Evolutionary conservation across 2,113 vertebrate genomes (phyloP), one percentile per base, ranked within the genome.

Genomic region (Trematocara stigmaticum): DNA sequence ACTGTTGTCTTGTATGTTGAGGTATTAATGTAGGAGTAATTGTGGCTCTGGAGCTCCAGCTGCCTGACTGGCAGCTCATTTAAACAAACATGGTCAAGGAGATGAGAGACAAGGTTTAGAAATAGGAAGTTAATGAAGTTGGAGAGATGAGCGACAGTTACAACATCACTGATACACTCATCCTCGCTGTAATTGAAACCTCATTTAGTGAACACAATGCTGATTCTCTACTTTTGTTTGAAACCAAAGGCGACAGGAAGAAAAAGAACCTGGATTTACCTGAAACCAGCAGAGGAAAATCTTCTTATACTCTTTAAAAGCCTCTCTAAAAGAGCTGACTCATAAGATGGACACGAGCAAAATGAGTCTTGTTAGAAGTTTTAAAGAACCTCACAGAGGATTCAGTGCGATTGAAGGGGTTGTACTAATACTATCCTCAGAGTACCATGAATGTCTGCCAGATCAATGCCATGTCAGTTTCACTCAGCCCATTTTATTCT

Each of bases 1-100:
- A 82, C 79, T 78, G 66, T 71, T 3, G 15, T 84, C 35, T 84
- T 42, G 35, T 55, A 79, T 59, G 18, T 2, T 15, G 80, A 87
- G 82, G 84, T 91, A 84, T 90, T 89, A 83, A 84, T 88, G 61
- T 88, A 1, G 6, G 20, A 80, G 89, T 91, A 88, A 93, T 90
- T 88, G 84, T 47, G 35, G 45, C 87, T 80, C 10, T 5, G 53
- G 84, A 80, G 51, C 5, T 13, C 34, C 11, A 10, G 47, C 23
- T 1, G 66, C 10, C 3, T 29, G 91, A 92, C n/a, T 81, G 93
- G 89, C 91, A 94, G 89, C 91, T 93, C 78, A 94, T 93, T 93
- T 91, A 93, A 91, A 86, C 69, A 79, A 89, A 94, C 93, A 93
- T n/a, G 20, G 87, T 49, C 23, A 87, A 83, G 52, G 53, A 86